Percentiles rank a stretch among this genome's conserved stretches.
Evolutionary conservation across 1,140 invertebrate genomes (phyloP).

Genomic region (Heliconius melpomene): DNA sequence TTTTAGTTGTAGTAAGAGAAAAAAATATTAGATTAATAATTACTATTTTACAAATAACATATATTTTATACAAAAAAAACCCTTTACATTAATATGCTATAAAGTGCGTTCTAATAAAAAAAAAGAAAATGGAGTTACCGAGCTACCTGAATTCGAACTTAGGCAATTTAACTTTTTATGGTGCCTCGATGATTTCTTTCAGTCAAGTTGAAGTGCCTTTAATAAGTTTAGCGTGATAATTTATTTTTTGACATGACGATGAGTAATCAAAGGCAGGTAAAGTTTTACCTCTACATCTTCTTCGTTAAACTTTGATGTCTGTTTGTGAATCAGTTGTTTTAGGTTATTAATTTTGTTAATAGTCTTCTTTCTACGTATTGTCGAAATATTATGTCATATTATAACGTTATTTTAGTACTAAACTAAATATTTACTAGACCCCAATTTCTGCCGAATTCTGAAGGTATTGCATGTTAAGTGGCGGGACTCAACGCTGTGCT

Average conservation of each 20-base stretch:
- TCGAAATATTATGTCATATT: too few species aligned
- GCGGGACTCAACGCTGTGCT: too few species aligned
- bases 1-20: too few species aligned
- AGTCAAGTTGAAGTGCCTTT: conserved; percentile 35
- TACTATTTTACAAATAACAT: not conserved
- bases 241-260: conserved; percentile 32
- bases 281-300: not conserved
- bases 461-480: too few species aligned
- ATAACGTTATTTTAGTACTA: too few species aligned
- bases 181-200: conserved; percentile 38
- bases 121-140: conserved; percentile 12
- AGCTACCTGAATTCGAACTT: conserved; percentile 43
- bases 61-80: not conserved
- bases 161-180: conserved; percentile 46
- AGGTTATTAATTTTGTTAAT: too few species aligned
- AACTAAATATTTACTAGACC: too few species aligned
- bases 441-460: too few species aligned
- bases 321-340: too few species aligned
- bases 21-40: not conserved
- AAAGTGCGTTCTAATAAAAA: not conserved
- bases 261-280: not conserved
- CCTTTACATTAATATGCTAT: not conserved
- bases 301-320: too few species aligned
- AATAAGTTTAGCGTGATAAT: conserved; percentile 40
- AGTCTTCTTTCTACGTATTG: too few species aligned